A percentile compares a stretch with the other conserved stretches of the same genome.
These are phyloP conservation scores for Indicator maculatus DNA, from an alignment of 2,113 vertebrate genomes.

Conservation along the genomic window DNA sequence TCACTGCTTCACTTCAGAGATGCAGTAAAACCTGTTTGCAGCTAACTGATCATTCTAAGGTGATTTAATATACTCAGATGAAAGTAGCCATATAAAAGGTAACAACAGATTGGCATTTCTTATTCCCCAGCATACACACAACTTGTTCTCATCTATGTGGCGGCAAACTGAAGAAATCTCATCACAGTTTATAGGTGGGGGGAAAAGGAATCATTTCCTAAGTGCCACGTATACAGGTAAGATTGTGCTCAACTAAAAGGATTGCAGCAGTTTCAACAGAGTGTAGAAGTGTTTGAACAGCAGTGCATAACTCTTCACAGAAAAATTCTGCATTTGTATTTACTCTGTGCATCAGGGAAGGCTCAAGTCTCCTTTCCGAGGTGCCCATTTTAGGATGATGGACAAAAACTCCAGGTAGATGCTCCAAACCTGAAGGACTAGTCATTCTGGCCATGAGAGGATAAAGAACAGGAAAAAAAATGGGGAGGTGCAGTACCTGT, in stretches of 20 bases:
- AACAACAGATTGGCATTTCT: conserved; percentile 10
- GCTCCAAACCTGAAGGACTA: rapidly evolving
- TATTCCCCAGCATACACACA: not conserved
- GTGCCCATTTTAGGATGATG: not conserved
- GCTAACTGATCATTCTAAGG: not conserved
- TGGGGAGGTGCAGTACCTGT: not conserved
- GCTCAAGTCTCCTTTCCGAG: not conserved
- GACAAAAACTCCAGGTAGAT: not conserved
- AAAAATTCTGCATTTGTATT: not conserved
- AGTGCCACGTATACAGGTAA: not conserved
- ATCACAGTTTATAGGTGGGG: not conserved
- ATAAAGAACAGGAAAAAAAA: rapidly evolving
- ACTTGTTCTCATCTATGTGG: not conserved
- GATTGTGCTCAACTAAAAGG: not conserved
- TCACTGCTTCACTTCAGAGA: not conserved
- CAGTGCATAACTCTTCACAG: not conserved
- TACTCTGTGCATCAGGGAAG: not conserved
- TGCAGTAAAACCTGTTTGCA: not conserved
- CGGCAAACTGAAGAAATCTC: not conserved
- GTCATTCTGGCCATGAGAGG: rapidly evolving
- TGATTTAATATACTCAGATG: not conserved
- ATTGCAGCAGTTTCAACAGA: not conserved
- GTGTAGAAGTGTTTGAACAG: not conserved
- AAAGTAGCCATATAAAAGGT: conserved; percentile 40
- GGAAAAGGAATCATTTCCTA: not conserved